Conservation (phyloP, 2,888 invertebrate species). For the Coelinius sp. region DNA sequence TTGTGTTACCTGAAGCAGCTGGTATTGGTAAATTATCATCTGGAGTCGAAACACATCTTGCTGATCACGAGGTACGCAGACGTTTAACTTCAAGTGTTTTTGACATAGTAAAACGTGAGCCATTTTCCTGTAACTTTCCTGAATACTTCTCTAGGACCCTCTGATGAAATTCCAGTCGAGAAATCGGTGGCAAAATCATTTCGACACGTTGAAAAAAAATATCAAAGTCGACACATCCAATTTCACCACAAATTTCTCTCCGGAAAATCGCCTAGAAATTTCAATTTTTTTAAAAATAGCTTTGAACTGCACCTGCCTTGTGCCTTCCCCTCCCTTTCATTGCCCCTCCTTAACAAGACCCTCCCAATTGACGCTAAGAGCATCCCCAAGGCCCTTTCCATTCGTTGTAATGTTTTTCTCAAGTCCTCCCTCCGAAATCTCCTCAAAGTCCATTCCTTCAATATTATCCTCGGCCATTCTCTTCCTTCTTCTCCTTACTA, state of each 20-base stretch:
- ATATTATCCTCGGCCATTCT: constrained; percentile 79
- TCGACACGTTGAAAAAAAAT: no score
- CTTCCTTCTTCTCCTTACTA: constrained; percentile 56
- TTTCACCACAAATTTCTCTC: constrained; percentile 76
- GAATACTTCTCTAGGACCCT: no score
- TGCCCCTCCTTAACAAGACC: constrained; percentile 80
- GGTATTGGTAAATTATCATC: constrained; percentile 87
- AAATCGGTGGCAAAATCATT: no score
- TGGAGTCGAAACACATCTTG: constrained; percentile 86
- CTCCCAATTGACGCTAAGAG: constrained; percentile 96
- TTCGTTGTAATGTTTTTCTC: constrained; percentile 82
- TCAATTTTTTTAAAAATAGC: constrained; percentile 86
- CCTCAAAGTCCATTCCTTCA: constrained; percentile 86
- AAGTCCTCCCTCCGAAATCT: constrained; percentile 90
- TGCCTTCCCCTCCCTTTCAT: constrained; percentile 71
- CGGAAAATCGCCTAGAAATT: constrained; percentile 84
- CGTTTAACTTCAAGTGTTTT: constrained; percentile 90
- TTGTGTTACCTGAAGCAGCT: constrained; percentile 94
- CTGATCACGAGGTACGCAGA: constrained; percentile 90
- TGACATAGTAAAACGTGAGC: no score
- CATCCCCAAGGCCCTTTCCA: constrained; percentile 85
- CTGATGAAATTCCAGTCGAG: no score
- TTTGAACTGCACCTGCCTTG: constrained; percentile 85
- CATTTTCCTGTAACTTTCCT: no score
- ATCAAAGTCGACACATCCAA: no score